Conservation (phyloP, 2,888 invertebrate species). For the Campaea margaritaria region DNA sequence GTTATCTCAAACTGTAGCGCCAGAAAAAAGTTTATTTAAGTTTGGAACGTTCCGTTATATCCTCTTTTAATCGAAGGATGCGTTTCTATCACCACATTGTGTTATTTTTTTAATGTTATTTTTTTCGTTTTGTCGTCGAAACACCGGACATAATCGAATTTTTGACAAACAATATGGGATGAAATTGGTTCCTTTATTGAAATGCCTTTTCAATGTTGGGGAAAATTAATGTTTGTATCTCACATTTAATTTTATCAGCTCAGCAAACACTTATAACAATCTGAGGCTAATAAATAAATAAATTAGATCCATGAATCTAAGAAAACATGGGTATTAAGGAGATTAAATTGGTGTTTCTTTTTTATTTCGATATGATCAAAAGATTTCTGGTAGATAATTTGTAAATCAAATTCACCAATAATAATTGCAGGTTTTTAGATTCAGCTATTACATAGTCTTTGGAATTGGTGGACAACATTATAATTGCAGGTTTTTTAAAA, state of each 20-base stretch:
- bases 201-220: conserved; percentile 64
- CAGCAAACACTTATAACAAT: background rate
- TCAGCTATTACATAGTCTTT: no score
- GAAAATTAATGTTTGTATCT: conserved; percentile 63
- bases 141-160: conserved; percentile 78
- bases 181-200: conserved; percentile 79
- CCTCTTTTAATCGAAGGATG: conserved; percentile 70
- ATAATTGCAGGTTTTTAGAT: conserved; percentile 35
- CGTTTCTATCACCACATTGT: conserved; percentile 53
- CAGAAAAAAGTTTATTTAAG: conserved; percentile 72
- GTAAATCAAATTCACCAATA: background rate
- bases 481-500: conserved; percentile 36
- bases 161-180: conserved; percentile 79
- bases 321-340: no score
- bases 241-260: conserved; percentile 31
- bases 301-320: no score
- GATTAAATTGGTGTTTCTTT: no score
- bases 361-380: no score
- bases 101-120: conserved; percentile 55
- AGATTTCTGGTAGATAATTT: no score
- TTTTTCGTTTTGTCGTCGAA: conserved; percentile 66
- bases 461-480: background rate
- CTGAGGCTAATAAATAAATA: no score
- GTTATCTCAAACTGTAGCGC: conserved; percentile 60
- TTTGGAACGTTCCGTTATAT: conserved; percentile 73